Conservation (phyloP, 2,888 invertebrate species). For the Drosophila mulleri region DNA sequence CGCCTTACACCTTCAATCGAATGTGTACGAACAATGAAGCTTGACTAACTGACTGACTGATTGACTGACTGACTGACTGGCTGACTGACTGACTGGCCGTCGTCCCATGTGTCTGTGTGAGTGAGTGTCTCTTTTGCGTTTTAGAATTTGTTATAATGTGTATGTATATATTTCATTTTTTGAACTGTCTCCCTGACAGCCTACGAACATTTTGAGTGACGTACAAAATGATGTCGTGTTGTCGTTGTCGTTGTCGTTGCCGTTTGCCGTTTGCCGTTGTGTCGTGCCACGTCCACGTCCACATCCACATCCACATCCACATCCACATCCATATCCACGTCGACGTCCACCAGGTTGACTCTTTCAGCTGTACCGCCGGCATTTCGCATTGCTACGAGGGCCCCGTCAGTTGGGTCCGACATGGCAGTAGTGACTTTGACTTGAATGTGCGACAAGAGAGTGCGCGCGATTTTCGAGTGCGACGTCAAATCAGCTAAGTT, state of each 20-base stretch:
- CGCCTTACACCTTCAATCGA: slow-evolving; percentile 49
- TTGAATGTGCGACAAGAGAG: slow-evolving; percentile 52
- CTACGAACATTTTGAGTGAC: slow-evolving; percentile 79
- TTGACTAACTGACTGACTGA: slow-evolving; percentile 22
- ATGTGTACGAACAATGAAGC: slow-evolving; percentile 39
- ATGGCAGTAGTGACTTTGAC: slow-evolving; percentile 64
- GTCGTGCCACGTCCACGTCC: slow-evolving; percentile 57
- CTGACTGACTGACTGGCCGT: slow-evolving; percentile 8
- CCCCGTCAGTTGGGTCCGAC: slow-evolving; percentile 48
- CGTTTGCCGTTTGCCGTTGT: slow-evolving; percentile 29
- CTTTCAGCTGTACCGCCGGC: slow-evolving; percentile 64
- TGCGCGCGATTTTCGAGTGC: slow-evolving; percentile 66
- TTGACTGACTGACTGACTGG: slow-evolving; percentile 12
- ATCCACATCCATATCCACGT: slow-evolving; percentile 19
- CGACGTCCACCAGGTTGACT: slow-evolving; percentile 67
- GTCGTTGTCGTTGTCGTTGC: slow-evolving; percentile 71
- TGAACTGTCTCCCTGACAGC: slow-evolving; percentile 78
- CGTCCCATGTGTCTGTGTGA: slow-evolving; percentile 37
- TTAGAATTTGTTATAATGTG: slow-evolving; percentile 63
- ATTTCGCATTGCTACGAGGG: slow-evolving; percentile 47
- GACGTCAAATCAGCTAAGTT: slow-evolving; percentile 71
- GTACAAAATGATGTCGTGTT: slow-evolving; percentile 83
- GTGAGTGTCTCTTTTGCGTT: slow-evolving; percentile 67
- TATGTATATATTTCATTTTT: slow-evolving; percentile 74
- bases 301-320: slow-evolving; percentile 16